These are phyloP conservation scores for Pseudonaja textilis DNA, from an alignment of 2,113 vertebrate genomes.

Conservation along the genomic window DNA sequence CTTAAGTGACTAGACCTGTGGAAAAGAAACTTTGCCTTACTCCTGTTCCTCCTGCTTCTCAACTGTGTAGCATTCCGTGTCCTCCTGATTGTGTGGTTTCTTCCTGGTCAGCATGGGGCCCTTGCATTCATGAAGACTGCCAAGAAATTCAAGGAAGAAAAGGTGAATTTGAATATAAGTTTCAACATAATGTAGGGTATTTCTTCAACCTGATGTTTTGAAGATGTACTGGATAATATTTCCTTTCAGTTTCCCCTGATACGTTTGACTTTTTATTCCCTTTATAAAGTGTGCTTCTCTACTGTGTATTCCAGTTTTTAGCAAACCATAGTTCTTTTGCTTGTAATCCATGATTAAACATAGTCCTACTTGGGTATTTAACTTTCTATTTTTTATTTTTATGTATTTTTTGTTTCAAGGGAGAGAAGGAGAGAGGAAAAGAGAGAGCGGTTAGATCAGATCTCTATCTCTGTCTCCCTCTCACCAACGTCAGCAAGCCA, in stretches of 20 bases:
- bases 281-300: neutral
- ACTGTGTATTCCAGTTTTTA: neutral
- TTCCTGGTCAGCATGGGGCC: constrained; percentile 83
- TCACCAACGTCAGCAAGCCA: too few species aligned
- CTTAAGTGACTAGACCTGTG: constrained; percentile 83
- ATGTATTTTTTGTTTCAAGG: neutral
- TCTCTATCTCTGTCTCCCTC: too few species aligned
- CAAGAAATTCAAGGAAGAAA: constrained; percentile 80
- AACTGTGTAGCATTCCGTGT: constrained; percentile 82
- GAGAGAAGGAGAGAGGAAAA: too few species aligned
- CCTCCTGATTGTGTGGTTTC: constrained; percentile 78
- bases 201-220: neutral
- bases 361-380: neutral
- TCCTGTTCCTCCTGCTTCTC: constrained; percentile 73
- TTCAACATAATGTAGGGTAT: neutral
- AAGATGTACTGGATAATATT: neutral
- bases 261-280: neutral
- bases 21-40: constrained; percentile 76
- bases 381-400: neutral
- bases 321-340: neutral
- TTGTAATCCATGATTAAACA: neutral
- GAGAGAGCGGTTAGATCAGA: too few species aligned
- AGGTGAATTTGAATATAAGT: constrained; percentile 71
- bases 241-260: neutral
- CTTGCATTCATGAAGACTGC: constrained; percentile 85